Evolutionary conservation across 1,140 invertebrate species (phyloP).

Genomic region (Neodiprion virginianus): DNA sequence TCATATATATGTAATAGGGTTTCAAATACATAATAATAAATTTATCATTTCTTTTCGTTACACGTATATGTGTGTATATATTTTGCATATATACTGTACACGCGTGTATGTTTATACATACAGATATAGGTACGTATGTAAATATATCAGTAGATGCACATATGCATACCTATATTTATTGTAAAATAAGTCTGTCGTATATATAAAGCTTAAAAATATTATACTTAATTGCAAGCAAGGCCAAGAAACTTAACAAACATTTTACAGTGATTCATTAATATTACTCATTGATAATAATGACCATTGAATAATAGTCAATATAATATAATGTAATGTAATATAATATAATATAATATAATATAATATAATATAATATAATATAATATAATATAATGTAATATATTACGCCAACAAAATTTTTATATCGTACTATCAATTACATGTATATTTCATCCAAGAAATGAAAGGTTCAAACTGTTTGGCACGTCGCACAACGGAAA

Average conservation of each 20-base stretch:
- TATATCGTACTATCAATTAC: conserved; percentile 38
- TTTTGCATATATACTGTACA: not conserved
- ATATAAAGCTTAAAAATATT: conserved; percentile 56
- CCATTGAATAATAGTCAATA: conserved; percentile 37
- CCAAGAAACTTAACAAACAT: conserved; percentile 64
- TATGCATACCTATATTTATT: too few relatives aligned
- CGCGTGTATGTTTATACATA: not conserved
- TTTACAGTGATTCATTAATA: conserved; percentile 56
- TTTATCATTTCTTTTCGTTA: not conserved
- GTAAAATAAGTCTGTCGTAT: conserved; percentile 52
- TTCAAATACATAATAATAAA: not conserved
- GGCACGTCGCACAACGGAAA: conserved; percentile 55
- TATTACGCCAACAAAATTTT: conserved; percentile 46
- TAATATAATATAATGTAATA: conserved; percentile 33
- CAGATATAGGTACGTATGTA: not conserved
- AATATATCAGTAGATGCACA: too few relatives aligned
- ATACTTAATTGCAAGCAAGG: conserved; percentile 59
- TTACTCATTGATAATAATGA: conserved; percentile 52
- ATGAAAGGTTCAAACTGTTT: conserved; percentile 39
- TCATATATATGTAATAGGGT: not conserved
- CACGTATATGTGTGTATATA: not conserved
- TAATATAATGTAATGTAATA: conserved; percentile 29
- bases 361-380: conserved; percentile 31
- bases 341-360: conserved; percentile 30
- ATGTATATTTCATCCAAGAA: conserved; percentile 31